phyloP scores from a whole-genome alignment of 2,797 vertebrate genomes.

The Pangasius macronema region DNA sequence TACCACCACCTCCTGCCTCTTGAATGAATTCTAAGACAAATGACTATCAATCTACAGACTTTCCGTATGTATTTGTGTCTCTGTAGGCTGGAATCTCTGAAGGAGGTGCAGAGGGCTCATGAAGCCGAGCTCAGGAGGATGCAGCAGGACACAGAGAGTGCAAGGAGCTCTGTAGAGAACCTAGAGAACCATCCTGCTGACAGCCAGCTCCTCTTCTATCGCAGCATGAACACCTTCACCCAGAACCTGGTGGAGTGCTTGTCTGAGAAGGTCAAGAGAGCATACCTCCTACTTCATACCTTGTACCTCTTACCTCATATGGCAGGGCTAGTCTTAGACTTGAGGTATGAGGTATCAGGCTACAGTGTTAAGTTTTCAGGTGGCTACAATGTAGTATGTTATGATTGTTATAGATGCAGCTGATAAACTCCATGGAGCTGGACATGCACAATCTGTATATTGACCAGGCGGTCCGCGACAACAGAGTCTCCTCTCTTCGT shows the following conservation, averaged over 20 bases:
- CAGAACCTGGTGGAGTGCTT: slow-evolving; percentile 90
- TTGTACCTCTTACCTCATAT: background rate
- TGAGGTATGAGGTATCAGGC: background rate
- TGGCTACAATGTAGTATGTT: background rate
- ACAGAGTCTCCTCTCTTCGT: too few species aligned
- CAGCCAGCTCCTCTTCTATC: slow-evolving; percentile 84
- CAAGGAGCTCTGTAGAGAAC: slow-evolving; percentile 73
- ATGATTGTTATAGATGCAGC: slow-evolving; percentile 63
- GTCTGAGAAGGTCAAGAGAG: slow-evolving; percentile 82
- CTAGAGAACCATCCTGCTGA: slow-evolving; percentile 79
- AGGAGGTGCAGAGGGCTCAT: slow-evolving; percentile 83
- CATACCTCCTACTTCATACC: background rate
- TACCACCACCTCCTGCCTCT: background rate
- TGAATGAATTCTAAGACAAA: background rate
- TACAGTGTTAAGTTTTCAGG: background rate
- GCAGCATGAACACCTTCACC: slow-evolving; percentile 79
- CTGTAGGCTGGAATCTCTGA: slow-evolving; percentile 81
- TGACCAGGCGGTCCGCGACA: too few species aligned
- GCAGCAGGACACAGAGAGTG: slow-evolving; percentile 75
- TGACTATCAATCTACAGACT: background rate
- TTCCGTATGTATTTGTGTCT: slow-evolving; percentile 2
- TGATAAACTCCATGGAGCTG: slow-evolving; percentile 81
- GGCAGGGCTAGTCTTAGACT: background rate
- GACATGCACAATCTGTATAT: slow-evolving; percentile 80
- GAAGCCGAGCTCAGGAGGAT: slow-evolving; percentile 84